A percentile compares a stretch with the other conserved stretches of the same genome.
Conservation (phyloP, 2,113 vertebrate species). For the Brachypteracias leptosomus region DNA sequence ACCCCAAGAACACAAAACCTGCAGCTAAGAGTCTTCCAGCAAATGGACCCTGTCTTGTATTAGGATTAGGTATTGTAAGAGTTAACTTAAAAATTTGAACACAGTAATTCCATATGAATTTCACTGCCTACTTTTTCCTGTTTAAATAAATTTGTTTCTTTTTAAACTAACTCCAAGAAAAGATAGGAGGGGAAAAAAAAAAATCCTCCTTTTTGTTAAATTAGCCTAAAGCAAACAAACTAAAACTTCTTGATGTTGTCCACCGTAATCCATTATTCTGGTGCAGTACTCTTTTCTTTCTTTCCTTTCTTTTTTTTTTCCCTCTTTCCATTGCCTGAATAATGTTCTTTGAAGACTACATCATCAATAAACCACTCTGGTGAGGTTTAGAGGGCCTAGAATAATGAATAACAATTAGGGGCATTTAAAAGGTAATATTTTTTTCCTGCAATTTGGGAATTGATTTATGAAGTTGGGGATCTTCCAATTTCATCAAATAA, state of each 20-base stretch:
- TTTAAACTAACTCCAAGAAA: conserved; percentile 2
- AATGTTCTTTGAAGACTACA: conserved; percentile 67
- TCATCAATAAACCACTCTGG: conserved; percentile 72
- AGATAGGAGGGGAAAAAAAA: not conserved
- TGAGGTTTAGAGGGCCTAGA: conserved; percentile 66
- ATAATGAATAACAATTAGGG: conserved; percentile 78
- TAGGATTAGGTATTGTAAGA: not conserved
- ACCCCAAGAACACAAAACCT: not conserved
- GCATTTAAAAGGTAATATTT: conserved; percentile 77
- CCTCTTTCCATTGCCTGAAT: conserved; percentile 22
- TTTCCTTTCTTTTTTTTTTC: not conserved
- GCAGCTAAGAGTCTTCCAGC: not conserved
- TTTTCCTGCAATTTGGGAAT: conserved; percentile 68
- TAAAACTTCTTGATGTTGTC: not conserved
- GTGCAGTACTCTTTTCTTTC: not conserved
- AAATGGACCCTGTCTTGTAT: not conserved
- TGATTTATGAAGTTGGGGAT: conserved; percentile 74
- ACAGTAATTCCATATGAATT: not conserved
- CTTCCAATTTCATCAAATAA: conserved; percentile 76
- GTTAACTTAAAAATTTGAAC: not conserved
- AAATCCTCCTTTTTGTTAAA: conserved; percentile 1
- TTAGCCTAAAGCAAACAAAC: conserved; percentile 50
- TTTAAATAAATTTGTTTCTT: conserved; percentile 23
- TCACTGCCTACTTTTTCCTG: not conserved
- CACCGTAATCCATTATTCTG: conserved; percentile 24